Evolutionary conservation across 2,113 vertebrate genomes (phyloP), one percentile per base, ranked within the genome.

Genomic region (Oryzias javanicus): DNA sequence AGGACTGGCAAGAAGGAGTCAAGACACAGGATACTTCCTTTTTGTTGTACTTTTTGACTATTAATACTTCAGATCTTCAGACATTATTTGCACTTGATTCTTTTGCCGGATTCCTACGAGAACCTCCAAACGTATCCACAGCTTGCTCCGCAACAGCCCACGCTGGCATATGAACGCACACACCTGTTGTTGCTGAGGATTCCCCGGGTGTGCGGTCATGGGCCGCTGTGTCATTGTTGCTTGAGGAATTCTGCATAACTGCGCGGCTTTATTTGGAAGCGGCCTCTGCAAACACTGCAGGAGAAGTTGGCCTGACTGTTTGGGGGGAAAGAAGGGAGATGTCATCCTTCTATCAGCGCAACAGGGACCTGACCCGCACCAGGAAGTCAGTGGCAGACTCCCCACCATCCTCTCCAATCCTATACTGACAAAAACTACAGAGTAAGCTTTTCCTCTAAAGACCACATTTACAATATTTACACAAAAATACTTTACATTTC

Each of bases 331-430:
- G 47, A 65, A 68, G 48, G 66, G 87, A 89, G 71, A 99, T 99
- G 97, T 96, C 96, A 55, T 93, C 95, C 67, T 80, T 95, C 72
- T 96, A 91, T 82, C 88, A 91, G 14, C 92, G 95, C 79, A 95
- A 90, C 88, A 99, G 98, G 88, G 96, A 98, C 8, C 93, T 95
- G 48, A 90, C 93, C 35, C 93, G 94, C 75, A 92, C 90, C 90
- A 94, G 94, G 90, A 98, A 93, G 86, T 92, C 95, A 50, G 82
- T 95, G 86, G 93, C 94, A 64, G 96, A 97, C 51, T 97, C 94
- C 20, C 94, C 96, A 46, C 95, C 96, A 0, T 93, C 94, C 45
- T 95, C 95, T 78, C 95, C 96, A 60, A n/a, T 95, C 96, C 80
- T 93, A 91, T 49, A 94, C 92, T 45, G 93, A 94, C 89, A 98